These are phyloP conservation scores for Pseudomugil tenellus DNA, from an alignment of 2,797 vertebrate genomes.

Conservation along the genomic window DNA sequence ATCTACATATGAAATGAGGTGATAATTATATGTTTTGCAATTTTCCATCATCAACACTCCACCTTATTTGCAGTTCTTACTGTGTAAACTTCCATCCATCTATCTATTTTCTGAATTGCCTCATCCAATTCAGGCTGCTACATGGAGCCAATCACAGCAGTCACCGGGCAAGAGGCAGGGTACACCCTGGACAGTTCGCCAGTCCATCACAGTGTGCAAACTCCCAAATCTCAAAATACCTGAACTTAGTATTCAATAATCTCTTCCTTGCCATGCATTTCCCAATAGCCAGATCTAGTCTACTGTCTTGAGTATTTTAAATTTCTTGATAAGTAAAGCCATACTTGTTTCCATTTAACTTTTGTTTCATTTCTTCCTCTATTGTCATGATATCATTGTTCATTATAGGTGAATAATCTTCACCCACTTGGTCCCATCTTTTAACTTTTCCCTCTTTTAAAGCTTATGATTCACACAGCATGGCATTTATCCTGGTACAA, in stretches of 20 bases:
- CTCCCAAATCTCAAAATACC: background rate
- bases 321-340: background rate
- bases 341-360: background rate
- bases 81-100: background rate
- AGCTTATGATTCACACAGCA: background rate
- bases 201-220: no score
- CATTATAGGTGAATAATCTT: background rate
- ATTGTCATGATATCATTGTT: no score
- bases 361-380: background rate
- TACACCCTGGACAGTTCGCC: no score
- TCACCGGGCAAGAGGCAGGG: no score
- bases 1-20: conserved; percentile 11
- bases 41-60: background rate
- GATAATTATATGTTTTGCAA: conserved; percentile 15
- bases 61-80: background rate
- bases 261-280: background rate
- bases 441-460: conserved; percentile 5
- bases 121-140: no score
- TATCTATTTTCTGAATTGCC: no score
- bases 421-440: no score
- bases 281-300: background rate
- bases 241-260: background rate
- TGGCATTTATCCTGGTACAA: conserved; percentile 4
- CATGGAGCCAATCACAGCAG: no score
- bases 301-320: background rate